phyloP scores from a whole-genome alignment of 2,113 vertebrate species.

The Apteryx mantelli region DNA sequence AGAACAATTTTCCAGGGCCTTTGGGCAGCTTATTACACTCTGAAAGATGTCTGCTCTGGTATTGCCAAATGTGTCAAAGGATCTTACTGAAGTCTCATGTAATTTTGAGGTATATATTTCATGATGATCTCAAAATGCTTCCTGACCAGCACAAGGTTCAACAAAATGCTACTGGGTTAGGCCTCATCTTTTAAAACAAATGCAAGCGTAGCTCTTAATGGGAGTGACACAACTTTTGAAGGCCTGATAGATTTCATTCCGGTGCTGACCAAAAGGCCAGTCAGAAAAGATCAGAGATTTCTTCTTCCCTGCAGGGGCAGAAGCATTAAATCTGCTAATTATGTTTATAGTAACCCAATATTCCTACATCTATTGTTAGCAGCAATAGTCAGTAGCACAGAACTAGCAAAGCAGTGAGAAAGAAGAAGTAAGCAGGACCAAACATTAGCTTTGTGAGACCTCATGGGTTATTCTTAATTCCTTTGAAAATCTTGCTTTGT shows the following conservation, averaged over 20 bases:
- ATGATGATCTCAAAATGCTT: not conserved
- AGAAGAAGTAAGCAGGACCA: not conserved
- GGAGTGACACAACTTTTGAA: not conserved
- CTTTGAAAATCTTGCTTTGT: not conserved
- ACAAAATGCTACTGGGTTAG: not conserved
- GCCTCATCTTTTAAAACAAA: not conserved
- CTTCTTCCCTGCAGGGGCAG: not conserved
- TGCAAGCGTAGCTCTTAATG: not conserved
- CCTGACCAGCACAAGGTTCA: not conserved
- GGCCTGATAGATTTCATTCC: not conserved
- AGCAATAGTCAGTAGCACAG: not conserved
- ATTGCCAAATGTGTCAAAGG: not conserved
- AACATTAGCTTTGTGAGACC: not conserved
- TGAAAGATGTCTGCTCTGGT: not conserved
- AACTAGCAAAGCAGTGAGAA: not conserved
- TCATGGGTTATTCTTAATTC: not conserved
- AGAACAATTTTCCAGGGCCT: not conserved
- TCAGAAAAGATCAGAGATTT: slow-evolving; percentile 3
- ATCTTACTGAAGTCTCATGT: not conserved
- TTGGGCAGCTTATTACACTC: not conserved
- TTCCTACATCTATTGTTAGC: not conserved
- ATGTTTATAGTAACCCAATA: not conserved
- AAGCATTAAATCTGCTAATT: not conserved
- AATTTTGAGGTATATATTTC: not conserved
- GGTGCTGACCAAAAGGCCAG: not conserved